Evolutionary conservation across 2,113 vertebrate species (phyloP), one percentile per base, ranked within the genome.

Genomic region (Anarhynchus alexandrinus): DNA sequence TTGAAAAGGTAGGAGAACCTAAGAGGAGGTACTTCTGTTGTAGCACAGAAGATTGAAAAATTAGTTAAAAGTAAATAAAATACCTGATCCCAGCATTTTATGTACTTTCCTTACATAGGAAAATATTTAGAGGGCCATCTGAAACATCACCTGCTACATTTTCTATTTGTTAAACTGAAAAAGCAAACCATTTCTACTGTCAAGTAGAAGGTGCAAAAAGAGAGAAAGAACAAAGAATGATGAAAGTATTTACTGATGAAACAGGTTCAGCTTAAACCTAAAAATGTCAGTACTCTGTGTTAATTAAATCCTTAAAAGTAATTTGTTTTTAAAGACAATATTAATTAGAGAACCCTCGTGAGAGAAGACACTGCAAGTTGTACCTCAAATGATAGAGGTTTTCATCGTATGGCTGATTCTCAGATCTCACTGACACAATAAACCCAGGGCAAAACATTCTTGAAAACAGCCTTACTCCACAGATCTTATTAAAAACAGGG

Each of bases 181-280:
- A 86, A 51, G 32, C 9, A 86, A 92, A 36, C 17, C 15, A 19
- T 38, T 84, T 86, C 38, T 77, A 58, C 58, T 91, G 77, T 79
- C 86, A 91, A 91, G 23, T 30, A 88, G 19, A 52, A 90, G 81
- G 36, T 51, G 23, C 22, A 67, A 71, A 87, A 74, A 70, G 29
- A 25, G 36, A 77, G 20, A 79, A 89, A 86, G 83, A 92, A 85
- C 34, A 94, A 90, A 94, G 49, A 65, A 76, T 43, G 49, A 85
- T 96, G 73, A 95, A 97, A 94, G 72, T 42, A 79, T 76, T 95
- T 96, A 90, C 88, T 92, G 88, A 92, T 82, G 16, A 95, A 96
- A 94, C 12, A 5, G 1, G 23, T 78, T 95, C 61, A 76, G 17
- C 11, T 88, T 76, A 91, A 96, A 92, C 88, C 85, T 84, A 79